phyloP scores from a whole-genome alignment of 1,140 invertebrate genomes.

The Oscheius sp. region DNA sequence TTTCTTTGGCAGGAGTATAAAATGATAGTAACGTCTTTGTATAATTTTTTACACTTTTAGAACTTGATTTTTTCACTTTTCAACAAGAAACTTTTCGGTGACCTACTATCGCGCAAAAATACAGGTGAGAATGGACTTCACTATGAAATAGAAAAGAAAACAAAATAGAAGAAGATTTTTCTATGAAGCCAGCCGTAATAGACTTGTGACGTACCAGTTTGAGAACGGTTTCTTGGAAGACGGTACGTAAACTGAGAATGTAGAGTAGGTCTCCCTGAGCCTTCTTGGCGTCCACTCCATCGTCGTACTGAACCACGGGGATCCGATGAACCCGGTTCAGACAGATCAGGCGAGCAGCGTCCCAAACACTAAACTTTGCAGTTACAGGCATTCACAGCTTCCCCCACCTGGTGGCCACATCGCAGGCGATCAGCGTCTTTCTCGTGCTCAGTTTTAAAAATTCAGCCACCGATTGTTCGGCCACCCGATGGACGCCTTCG shows the following conservation, averaged over 20 bases:
- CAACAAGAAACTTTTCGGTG: too few relatives aligned
- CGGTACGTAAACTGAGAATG: slow-evolving; percentile 13
- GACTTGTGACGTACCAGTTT: slow-evolving; percentile 29
- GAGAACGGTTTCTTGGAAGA: slow-evolving; percentile 29
- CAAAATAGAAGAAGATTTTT: too few relatives aligned
- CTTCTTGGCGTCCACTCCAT: slow-evolving; percentile 8
- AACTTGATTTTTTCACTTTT: too few relatives aligned
- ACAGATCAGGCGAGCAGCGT: slow-evolving; percentile 27
- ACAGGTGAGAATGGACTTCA: too few relatives aligned
- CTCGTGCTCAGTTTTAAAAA: not conserved
- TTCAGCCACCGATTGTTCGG: not conserved
- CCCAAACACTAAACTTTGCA: slow-evolving; percentile 23
- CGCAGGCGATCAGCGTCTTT: not conserved
- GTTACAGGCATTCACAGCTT: not conserved
- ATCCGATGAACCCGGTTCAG: slow-evolving; percentile 35
- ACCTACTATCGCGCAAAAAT: too few relatives aligned
- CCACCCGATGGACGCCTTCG: slow-evolving; percentile 7
- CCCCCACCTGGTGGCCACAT: not conserved
- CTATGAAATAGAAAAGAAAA: too few relatives aligned
- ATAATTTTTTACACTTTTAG: too few relatives aligned
- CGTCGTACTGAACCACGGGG: slow-evolving; percentile 24
- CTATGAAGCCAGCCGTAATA: too few relatives aligned
- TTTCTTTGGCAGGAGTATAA: too few relatives aligned
- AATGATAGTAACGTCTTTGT: too few relatives aligned
- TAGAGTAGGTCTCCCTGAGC: slow-evolving; percentile 21